Percentiles rank a stretch among this genome's conserved stretches.
Evolutionary conservation across 2,113 vertebrate genomes (phyloP).

Genomic region (Dolichotis patagonum): DNA sequence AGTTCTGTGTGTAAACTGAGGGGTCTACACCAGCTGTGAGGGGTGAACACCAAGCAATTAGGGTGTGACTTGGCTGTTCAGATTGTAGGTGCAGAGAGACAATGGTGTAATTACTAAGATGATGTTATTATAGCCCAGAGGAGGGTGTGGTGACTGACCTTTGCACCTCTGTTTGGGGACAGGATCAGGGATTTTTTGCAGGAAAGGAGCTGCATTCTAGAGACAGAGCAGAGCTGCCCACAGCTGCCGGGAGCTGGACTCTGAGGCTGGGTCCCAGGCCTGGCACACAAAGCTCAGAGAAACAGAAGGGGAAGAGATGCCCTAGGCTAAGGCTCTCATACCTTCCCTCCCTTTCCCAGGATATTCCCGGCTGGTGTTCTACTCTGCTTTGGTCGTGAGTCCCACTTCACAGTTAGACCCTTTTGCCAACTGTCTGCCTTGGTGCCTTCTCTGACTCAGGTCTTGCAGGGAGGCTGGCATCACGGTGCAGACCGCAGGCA

Average conservation of each 20-base stretch:
- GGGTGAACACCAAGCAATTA: too few relatives aligned
- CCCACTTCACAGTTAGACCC: too few relatives aligned
- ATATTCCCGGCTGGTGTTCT: background rate
- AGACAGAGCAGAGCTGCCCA: background rate
- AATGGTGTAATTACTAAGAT: too few relatives aligned
- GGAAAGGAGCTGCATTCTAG: background rate
- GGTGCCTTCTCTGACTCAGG: background rate
- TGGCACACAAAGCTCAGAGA: background rate
- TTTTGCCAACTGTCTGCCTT: background rate
- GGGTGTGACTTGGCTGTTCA: too few relatives aligned
- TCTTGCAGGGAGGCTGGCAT: background rate
- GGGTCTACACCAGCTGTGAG: background rate
- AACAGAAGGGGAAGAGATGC: background rate
- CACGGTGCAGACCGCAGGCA: background rate
- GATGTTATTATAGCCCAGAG: background rate
- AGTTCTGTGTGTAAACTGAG: background rate
- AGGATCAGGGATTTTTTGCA: background rate
- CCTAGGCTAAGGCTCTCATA: background rate
- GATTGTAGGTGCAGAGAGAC: background rate
- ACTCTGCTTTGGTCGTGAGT: accelerated
- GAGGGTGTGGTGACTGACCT: background rate
- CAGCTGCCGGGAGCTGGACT: background rate
- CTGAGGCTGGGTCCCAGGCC: background rate
- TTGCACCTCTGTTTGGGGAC: background rate
- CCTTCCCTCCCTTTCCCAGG: background rate